Evolutionary conservation across 2,113 vertebrate genomes (phyloP).

Genomic region (Pitta sordida): DNA sequence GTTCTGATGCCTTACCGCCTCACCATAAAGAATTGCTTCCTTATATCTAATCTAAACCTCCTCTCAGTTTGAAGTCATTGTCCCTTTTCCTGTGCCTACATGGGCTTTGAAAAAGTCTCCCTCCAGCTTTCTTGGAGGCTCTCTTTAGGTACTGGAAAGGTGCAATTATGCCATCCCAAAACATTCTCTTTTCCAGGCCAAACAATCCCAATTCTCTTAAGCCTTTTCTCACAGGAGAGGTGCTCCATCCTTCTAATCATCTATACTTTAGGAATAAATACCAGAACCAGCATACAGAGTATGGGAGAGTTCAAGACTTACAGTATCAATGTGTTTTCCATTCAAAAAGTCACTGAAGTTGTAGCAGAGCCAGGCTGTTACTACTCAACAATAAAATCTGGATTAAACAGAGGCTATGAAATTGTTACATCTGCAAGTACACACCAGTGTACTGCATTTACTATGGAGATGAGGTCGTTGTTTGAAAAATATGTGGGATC

Average conservation of each 20-base stretch:
- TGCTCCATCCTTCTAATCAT: not conserved
- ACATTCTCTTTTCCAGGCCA: not conserved
- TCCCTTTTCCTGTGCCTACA: not conserved
- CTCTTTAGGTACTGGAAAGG: not conserved
- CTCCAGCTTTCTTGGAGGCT: not conserved
- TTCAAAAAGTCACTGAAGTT: not conserved
- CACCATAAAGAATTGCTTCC: not conserved
- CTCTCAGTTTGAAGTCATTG: not conserved
- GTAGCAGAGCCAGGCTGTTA: not conserved
- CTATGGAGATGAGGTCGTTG: not conserved
- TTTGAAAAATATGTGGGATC: not conserved
- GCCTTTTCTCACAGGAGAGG: not conserved
- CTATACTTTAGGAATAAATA: not conserved
- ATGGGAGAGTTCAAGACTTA: not conserved
- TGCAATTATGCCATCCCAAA: not conserved
- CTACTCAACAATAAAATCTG: not conserved
- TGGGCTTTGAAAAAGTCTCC: not conserved
- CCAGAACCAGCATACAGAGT: not conserved
- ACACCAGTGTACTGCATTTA: not conserved
- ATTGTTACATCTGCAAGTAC: not conserved
- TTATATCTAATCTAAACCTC: not conserved
- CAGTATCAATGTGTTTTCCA: not conserved
- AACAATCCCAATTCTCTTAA: not conserved
- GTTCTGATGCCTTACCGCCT: not conserved
- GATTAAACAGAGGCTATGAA: not conserved